These are phyloP conservation scores for Cheiracanthium punctorium DNA, from an alignment of 2,888 invertebrate species.

Conservation along the genomic window DNA sequence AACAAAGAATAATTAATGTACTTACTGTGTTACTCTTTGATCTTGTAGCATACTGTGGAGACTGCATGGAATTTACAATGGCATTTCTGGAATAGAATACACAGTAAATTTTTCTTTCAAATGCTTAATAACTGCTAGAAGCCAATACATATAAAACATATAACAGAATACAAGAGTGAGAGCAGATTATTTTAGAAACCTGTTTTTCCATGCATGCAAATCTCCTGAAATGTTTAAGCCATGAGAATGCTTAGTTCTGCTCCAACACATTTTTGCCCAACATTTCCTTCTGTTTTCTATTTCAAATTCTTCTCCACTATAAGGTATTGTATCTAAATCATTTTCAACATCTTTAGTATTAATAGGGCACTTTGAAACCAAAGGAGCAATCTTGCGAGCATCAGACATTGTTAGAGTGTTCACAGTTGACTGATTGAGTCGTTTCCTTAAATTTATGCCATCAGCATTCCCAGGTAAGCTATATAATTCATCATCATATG, in stretches of 20 bases:
- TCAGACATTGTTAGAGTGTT: constrained; percentile 31
- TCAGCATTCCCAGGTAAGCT: background rate
- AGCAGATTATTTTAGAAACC: no score
- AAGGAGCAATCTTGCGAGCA: constrained; percentile 26
- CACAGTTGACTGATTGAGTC: background rate
- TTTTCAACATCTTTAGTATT: background rate
- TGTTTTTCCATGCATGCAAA: no score
- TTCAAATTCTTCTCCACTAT: background rate
- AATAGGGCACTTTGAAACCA: background rate
- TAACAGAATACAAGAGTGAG: no score
- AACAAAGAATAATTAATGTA: no score
- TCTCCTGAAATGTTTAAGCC: background rate
- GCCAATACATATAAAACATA: no score
- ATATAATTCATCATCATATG: background rate
- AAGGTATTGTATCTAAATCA: background rate
- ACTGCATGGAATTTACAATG: background rate
- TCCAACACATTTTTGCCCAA: constrained; percentile 44
- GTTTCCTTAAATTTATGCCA: background rate
- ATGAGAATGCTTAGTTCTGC: constrained; percentile 52
- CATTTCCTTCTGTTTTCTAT: constrained; percentile 35
- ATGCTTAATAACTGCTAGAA: no score
- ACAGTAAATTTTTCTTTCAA: no score
- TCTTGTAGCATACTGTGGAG: background rate
- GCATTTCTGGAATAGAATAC: background rate
- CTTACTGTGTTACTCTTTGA: background rate